A percentile compares a stretch with the other conserved stretches of the same genome.
These are phyloP conservation scores for Syrista parreyssii DNA, from an alignment of 2,888 invertebrate species.

Conservation along the genomic window DNA sequence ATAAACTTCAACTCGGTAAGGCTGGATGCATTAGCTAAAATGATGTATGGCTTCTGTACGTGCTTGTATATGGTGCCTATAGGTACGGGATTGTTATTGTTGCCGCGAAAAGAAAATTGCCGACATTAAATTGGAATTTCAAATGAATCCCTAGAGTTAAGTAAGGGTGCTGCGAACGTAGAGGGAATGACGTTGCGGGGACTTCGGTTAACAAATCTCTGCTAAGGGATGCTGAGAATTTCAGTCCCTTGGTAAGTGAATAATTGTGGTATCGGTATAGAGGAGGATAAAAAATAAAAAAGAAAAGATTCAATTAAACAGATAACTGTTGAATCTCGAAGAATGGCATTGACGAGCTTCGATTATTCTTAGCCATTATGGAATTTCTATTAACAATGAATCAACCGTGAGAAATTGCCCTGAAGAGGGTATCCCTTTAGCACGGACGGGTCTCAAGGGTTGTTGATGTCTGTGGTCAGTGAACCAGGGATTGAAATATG, in stretches of 20 bases:
- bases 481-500: neutral
- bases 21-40: neutral
- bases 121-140: conserved; percentile 30
- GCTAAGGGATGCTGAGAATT: no score
- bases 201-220: no score
- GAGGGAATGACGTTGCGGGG: no score
- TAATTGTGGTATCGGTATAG: neutral
- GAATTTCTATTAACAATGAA: neutral
- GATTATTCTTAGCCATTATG: neutral
- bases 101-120: conserved; percentile 24
- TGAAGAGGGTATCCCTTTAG: neutral
- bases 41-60: neutral
- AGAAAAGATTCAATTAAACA: neutral
- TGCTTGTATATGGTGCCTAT: neutral
- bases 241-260: no score
- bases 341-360: neutral
- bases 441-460: neutral
- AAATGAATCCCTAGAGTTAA: conserved; percentile 21
- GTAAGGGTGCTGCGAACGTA: no score
- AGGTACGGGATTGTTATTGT: neutral
- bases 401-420: neutral
- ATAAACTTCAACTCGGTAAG: neutral
- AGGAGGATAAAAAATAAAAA: neutral
- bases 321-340: neutral
- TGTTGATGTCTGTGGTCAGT: neutral